Evolutionary conservation across 2,113 vertebrate species (phyloP).

Genomic region (Anseranas semipalmata): DNA sequence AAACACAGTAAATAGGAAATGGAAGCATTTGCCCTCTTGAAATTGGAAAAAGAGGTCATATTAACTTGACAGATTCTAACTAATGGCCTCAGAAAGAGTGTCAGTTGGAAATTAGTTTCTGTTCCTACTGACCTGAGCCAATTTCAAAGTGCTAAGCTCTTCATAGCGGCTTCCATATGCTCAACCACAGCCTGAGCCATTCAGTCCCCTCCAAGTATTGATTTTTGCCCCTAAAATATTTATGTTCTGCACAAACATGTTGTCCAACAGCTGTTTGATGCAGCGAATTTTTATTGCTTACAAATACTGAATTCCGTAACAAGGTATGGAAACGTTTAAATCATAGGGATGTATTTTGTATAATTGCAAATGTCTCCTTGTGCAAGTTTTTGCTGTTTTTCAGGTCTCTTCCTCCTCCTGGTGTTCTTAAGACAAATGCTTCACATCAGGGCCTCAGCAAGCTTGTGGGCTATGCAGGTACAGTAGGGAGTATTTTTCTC

Average conservation of each 20-base stretch:
- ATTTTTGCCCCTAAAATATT: not conserved
- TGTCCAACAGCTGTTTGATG: not conserved
- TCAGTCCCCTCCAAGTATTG: not conserved
- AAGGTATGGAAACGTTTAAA: not conserved
- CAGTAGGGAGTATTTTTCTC: not conserved
- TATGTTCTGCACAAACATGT: not conserved
- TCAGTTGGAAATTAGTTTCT: constrained; percentile 18
- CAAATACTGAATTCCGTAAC: not conserved
- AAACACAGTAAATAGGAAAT: not conserved
- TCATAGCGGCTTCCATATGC: not conserved
- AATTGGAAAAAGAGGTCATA: not conserved
- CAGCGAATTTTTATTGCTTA: not conserved
- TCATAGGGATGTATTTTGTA: not conserved
- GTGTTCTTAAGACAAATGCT: not conserved
- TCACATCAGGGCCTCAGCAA: not conserved
- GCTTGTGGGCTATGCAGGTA: not conserved
- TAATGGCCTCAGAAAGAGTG: not conserved
- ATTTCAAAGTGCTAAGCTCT: not conserved
- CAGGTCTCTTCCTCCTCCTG: not conserved
- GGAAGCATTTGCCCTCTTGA: not conserved
- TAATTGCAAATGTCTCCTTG: not conserved
- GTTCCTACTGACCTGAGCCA: not conserved
- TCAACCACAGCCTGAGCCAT: not conserved
- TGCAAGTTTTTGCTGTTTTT: not conserved
- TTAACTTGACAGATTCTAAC: not conserved